phyloP scores from a whole-genome alignment of 2,113 vertebrate genomes.

The Malurus cyaneus region DNA sequence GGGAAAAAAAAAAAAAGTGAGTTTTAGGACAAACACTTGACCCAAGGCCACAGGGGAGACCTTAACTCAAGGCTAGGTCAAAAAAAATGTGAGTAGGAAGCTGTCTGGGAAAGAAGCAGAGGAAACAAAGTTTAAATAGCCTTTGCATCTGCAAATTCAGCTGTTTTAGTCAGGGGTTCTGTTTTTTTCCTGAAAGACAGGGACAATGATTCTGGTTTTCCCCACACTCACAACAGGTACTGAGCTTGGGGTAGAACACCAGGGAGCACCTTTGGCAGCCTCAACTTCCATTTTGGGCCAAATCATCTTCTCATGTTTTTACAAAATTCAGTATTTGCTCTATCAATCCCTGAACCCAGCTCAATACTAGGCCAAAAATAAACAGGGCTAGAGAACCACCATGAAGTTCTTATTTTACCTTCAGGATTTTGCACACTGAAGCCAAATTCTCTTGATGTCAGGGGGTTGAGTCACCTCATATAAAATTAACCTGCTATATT shows the following conservation, averaged over 20 bases:
- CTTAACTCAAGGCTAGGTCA: no score
- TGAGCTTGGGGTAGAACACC: background rate
- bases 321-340: background rate
- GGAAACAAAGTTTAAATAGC: no score
- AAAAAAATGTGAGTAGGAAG: no score
- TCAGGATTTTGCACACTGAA: background rate
- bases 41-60: no score
- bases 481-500: slow-evolving; percentile 27
- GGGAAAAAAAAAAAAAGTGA: background rate
- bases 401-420: background rate
- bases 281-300: background rate
- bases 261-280: background rate
- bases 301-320: background rate
- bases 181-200: background rate
- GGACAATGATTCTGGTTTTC: background rate
- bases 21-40: background rate
- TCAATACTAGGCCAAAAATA: background rate
- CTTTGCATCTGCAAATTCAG: no score
- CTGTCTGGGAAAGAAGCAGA: no score
- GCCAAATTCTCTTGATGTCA: background rate
- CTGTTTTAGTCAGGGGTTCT: no score
- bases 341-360: background rate
- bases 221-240: background rate
- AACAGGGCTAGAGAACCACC: background rate
- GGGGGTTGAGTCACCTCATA: background rate